Evolutionary conservation across 2,113 vertebrate genomes (phyloP).

Genomic region (Cebidichthys violaceus): DNA sequence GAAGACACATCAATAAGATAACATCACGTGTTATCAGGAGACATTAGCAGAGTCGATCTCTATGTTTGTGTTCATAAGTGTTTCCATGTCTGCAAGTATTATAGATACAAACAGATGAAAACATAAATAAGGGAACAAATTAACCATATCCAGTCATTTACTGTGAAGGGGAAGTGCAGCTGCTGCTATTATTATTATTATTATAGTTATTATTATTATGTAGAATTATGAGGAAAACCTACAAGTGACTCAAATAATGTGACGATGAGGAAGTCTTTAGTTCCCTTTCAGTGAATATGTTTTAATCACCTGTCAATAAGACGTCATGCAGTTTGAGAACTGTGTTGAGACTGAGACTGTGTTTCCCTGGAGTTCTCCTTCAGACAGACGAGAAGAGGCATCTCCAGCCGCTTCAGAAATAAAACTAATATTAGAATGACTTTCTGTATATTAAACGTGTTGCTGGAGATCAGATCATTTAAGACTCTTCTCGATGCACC

Average conservation of each 20-base stretch:
- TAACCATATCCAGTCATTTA: background rate
- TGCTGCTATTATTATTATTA: background rate
- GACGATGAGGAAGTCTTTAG: background rate
- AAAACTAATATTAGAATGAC: background rate
- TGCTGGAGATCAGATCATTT: background rate
- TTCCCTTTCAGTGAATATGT: background rate
- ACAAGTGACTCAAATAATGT: background rate
- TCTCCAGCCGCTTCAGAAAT: background rate
- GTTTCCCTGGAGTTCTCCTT: background rate
- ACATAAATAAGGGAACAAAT: constrained; percentile 46
- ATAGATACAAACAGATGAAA: constrained; percentile 35
- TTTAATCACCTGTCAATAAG: background rate
- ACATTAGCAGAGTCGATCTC: constrained; percentile 41
- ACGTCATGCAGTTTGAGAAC: background rate
- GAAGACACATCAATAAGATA: constrained; percentile 29
- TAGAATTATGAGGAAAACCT: constrained; percentile 12
- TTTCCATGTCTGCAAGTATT: constrained; percentile 6
- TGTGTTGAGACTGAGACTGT: background rate
- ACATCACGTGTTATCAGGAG: constrained; percentile 46
- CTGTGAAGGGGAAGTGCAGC: background rate
- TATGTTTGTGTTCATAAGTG: constrained; percentile 28
- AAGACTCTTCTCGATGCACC: background rate
- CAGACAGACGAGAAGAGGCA: too few species aligned
- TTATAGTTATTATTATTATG: background rate
- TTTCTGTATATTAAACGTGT: background rate